Evolutionary conservation across 1,140 invertebrate genomes (phyloP), one percentile per base, ranked within the genome.

Genomic region (Teleopsis dalmanni): DNA sequence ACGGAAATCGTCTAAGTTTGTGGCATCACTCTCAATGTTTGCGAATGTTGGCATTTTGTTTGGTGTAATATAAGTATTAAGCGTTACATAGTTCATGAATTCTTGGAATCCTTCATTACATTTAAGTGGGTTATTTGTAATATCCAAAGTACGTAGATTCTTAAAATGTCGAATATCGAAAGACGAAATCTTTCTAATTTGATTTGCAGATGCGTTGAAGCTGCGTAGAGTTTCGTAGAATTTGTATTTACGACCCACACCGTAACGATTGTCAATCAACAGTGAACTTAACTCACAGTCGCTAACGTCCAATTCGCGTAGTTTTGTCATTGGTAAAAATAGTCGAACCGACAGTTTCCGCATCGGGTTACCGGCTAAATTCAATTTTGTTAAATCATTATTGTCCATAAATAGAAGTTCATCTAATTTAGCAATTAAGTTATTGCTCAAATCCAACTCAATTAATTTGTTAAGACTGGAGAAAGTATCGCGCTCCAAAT

Each of bases 361-460:
- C 33, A 88, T 67, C 5, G 80, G 78, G 62, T 88, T 88, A 8
- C 80, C 79, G 51, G 83, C 80, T 33, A 88, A 72, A 60, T 77
- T 82, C 2, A 88, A 57, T 65, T 79, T 85, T 6, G 71, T 74
- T 41, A 88, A 64, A 33, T 78, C 74, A 27, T 69, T 75, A 54
- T 82, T 83, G 53, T 78, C 59, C 54, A 72, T 65, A 59, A 88
- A 86, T 47, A 82, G 73, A 40, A 79, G 70, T 3, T 69, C 65
- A n/a, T 80, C 75, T 18, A 87, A 58, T 8, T 67, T 65, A 1
- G 61, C 59, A 16, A 87, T 73, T 35, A 74, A 55, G 55, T 87
- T 87, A 51, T 81, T 74, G n/a, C 83, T 82, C 4, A 87, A 65
- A 60, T 86, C 81, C 31, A 87, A 65, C 36, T 82, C 77, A 11